phyloP scores from a whole-genome alignment of 2,797 vertebrate genomes.

The Tachyglossus aculeatus region DNA sequence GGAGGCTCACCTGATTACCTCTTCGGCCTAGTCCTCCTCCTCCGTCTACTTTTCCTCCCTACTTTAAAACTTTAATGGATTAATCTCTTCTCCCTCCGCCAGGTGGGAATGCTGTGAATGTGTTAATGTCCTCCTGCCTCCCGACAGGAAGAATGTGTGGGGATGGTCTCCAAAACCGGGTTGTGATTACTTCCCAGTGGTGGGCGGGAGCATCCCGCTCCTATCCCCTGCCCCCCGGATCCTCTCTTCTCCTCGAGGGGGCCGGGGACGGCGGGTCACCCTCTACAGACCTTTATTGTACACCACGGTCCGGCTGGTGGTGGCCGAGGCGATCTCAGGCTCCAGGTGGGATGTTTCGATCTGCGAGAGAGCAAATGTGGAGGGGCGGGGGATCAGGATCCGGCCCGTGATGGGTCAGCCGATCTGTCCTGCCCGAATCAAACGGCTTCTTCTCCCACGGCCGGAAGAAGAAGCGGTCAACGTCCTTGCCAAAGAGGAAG shows the following conservation, averaged over 20 bases:
- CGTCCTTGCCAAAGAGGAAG: too few species aligned
- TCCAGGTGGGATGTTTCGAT: conserved; percentile 85
- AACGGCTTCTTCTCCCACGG: too few species aligned
- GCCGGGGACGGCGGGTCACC: not conserved
- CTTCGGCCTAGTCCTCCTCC: too few species aligned
- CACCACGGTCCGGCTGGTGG: conserved; percentile 81
- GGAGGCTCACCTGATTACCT: conserved; percentile 55
- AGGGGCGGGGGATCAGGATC: too few species aligned
- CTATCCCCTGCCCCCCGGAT: not conserved
- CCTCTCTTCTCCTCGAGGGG: not conserved
- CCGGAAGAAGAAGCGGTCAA: too few species aligned
- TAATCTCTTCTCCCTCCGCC: conserved; percentile 54
- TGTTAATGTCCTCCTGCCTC: conserved; percentile 49
- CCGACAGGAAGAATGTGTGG: conserved; percentile 13
- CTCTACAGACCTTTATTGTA: conserved; percentile 93
- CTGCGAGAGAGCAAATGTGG: conserved; percentile 64
- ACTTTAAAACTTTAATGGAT: conserved; percentile 64
- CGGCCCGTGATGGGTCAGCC: too few species aligned
- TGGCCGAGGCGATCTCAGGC: conserved; percentile 86
- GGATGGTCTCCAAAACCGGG: too few species aligned
- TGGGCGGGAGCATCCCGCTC: not conserved
- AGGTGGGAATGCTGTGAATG: conserved; percentile 52
- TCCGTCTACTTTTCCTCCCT: conserved; percentile 47
- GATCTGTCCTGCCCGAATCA: too few species aligned
- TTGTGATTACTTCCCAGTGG: too few species aligned